Evolutionary conservation across 2,113 vertebrate genomes (phyloP).

Genomic region (Percina caprodes): DNA sequence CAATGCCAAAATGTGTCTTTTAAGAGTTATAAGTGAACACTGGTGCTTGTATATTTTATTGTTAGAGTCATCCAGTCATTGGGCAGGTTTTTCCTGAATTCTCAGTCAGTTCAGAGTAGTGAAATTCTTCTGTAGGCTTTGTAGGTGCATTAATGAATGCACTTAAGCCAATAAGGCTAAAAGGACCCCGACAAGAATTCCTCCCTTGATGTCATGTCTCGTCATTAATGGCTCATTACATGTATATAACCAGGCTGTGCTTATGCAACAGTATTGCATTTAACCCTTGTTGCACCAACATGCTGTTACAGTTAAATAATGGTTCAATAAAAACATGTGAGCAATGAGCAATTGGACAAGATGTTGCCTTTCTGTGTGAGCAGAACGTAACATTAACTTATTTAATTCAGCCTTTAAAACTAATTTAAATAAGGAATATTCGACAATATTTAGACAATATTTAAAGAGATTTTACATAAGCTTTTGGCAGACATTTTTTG

Average conservation of each 20-base stretch:
- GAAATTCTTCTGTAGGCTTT: neutral
- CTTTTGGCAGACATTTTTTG: neutral
- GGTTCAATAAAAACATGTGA: too few species aligned
- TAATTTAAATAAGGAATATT: neutral
- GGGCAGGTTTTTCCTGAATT: neutral
- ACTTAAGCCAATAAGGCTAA: constrained; percentile 11
- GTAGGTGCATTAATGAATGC: constrained; percentile 6
- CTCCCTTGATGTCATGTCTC: constrained; percentile 4
- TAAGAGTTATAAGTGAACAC: neutral
- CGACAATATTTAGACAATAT: neutral
- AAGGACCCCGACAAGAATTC: constrained; percentile 18
- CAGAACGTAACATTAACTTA: neutral
- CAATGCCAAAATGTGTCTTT: neutral
- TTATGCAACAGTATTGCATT: constrained; percentile 27
- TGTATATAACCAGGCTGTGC: neutral
- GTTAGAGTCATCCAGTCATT: neutral
- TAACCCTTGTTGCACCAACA: constrained; percentile 4
- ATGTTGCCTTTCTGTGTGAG: neutral
- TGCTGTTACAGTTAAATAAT: neutral
- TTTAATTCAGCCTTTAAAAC: neutral
- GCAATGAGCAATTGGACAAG: too few species aligned
- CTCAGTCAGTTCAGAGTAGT: neutral
- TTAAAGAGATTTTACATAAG: neutral
- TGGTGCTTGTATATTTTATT: neutral
- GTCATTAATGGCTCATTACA: constrained; percentile 35